A percentile compares a stretch with the other conserved stretches of the same genome.
Conservation (phyloP, 92 coral and sea anemone genomes). For the Desmophyllum pertusum region DNA sequence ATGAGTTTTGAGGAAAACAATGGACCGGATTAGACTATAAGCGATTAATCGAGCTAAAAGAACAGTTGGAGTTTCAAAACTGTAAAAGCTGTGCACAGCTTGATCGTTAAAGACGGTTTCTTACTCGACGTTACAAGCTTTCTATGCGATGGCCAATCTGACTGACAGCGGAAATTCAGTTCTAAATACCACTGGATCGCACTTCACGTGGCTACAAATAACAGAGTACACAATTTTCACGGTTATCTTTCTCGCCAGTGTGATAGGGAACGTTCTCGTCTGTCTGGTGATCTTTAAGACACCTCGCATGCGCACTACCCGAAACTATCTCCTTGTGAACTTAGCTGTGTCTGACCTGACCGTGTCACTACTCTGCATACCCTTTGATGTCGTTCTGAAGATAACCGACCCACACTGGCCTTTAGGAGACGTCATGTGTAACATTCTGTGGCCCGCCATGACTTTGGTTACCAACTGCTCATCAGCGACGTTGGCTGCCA, state of each 20-base stretch:
- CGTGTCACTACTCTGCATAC: slow-evolving; percentile 82
- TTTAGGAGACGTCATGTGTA: slow-evolving; percentile 80
- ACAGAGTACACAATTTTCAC: slow-evolving; percentile 70
- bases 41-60: not conserved
- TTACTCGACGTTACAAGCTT: not conserved
- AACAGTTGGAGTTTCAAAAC: not conserved
- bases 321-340: slow-evolving; percentile 81
- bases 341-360: slow-evolving; percentile 87
- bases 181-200: slow-evolving; percentile 7
- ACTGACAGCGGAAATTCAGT: not conserved
- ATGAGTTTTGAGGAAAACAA: not conserved
- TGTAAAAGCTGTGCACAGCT: not conserved
- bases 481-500: slow-evolving; percentile 85
- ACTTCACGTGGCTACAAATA: slow-evolving; percentile 44
- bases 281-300: slow-evolving; percentile 83
- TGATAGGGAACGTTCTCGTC: slow-evolving; percentile 76
- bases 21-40: not conserved
- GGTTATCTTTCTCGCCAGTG: slow-evolving; percentile 67
- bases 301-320: slow-evolving; percentile 84
- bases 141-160: not conserved
- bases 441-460: slow-evolving; percentile 86
- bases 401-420: slow-evolving; percentile 70
- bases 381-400: slow-evolving; percentile 81
- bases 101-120: not conserved
- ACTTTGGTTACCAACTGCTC: slow-evolving; percentile 87